Evolutionary conservation across 2,888 invertebrate species (phyloP).

Genomic region (Argyra leucocephala): DNA sequence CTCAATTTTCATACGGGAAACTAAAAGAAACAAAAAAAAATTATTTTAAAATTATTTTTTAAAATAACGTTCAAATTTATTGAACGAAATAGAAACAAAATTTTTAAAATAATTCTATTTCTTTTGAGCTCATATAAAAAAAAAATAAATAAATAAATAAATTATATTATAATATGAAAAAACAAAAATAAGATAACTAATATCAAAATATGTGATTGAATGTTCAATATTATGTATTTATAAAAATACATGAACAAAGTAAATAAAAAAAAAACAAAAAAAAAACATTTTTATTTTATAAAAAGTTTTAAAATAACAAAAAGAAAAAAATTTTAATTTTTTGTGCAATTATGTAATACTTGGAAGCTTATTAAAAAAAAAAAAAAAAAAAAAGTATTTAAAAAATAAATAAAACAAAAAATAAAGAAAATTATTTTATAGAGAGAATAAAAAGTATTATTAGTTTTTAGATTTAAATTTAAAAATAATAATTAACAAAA

Average conservation of each 20-base stretch:
- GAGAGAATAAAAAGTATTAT: background rate
- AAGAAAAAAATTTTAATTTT: background rate
- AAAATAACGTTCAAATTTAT: too few relatives aligned
- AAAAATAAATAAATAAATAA: too few relatives aligned
- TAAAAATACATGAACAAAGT: background rate
- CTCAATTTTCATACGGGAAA: too few relatives aligned
- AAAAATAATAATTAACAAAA: background rate
- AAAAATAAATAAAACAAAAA: background rate
- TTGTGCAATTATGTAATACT: background rate
- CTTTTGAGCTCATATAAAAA: too few relatives aligned
- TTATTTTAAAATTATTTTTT: too few relatives aligned
- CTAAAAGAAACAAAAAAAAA: too few relatives aligned
- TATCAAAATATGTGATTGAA: constrained; percentile 4
- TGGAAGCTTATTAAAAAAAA: background rate
- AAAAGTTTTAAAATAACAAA: background rate
- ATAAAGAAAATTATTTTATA: background rate
- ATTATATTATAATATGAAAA: background rate
- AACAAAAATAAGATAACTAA: background rate
- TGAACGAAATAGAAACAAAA: too few relatives aligned
- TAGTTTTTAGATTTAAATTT: background rate
- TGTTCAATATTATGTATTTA: background rate
- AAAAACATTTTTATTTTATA: background rate
- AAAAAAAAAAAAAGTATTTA: background rate
- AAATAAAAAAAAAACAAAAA: background rate
- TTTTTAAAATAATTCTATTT: too few relatives aligned